These are phyloP conservation scores for Pangasius krempfi DNA, from an alignment of 2,797 vertebrate species.

Conservation along the genomic window DNA sequence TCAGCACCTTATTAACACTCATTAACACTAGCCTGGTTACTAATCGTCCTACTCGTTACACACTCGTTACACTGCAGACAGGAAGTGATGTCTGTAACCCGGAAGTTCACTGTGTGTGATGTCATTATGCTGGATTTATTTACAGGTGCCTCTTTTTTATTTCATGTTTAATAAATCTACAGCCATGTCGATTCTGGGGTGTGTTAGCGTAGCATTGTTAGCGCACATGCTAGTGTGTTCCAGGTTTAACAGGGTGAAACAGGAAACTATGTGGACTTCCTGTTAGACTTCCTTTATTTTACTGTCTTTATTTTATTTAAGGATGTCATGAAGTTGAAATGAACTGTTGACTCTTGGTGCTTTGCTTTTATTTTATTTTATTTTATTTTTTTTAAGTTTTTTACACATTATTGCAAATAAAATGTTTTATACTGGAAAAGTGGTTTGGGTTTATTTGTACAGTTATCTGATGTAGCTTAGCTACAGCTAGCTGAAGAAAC, in stretches of 20 bases:
- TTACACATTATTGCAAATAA: conserved; percentile 93
- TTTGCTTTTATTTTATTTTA: conserved; percentile 57
- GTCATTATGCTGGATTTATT: conserved; percentile 3
- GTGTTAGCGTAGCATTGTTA: not conserved
- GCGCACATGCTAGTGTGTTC: not conserved
- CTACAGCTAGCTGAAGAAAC: not conserved
- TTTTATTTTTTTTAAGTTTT: conserved; percentile 73
- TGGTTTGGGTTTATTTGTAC: not conserved
- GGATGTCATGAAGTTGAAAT: not conserved
- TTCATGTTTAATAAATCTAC: not conserved
- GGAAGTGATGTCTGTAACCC: not conserved
- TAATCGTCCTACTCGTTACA: too few relatives aligned
- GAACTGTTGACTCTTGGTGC: not conserved
- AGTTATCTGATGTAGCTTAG: not conserved
- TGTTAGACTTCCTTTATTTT: not conserved
- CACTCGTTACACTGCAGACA: not conserved
- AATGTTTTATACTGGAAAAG: conserved; percentile 86
- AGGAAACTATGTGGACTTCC: not conserved
- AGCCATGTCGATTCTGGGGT: not conserved
- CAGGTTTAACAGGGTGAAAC: conserved; percentile 6
- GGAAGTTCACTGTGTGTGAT: not conserved
- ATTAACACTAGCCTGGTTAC: not conserved
- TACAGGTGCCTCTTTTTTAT: not conserved
- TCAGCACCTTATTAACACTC: not conserved
- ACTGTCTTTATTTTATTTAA: not conserved